A percentile compares a stretch with the other conserved stretches of the same genome.
Conservation (phyloP, 92 coral and sea anemone genomes). For the Palythoa grandis region DNA sequence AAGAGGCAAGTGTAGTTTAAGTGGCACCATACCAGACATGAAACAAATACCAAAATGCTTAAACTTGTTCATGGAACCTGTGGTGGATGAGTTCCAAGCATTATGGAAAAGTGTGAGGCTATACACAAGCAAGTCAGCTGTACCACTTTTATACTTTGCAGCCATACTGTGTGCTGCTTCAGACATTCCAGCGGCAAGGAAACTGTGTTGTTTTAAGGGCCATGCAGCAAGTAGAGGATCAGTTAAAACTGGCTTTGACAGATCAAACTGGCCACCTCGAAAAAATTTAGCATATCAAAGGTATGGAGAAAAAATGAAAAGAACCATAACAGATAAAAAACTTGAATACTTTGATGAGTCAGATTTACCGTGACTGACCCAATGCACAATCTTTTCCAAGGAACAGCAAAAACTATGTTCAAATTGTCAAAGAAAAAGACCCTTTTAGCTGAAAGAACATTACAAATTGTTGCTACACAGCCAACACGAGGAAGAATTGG, state of each 20-base stretch:
- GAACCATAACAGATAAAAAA: constrained; percentile 42
- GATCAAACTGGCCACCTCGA: constrained; percentile 46
- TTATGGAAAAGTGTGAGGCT: constrained; percentile 52
- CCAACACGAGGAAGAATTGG: constrained; percentile 71
- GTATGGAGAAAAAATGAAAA: constrained; percentile 41
- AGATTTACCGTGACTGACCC: constrained; percentile 49
- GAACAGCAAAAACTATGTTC: constrained; percentile 66
- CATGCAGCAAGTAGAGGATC: constrained; percentile 52
- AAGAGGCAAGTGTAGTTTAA: constrained; percentile 59
- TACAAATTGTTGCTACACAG: constrained; percentile 56
- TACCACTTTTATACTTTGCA: constrained; percentile 50
- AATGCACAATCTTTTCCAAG: constrained; percentile 46
- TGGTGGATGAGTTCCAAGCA: constrained; percentile 52
- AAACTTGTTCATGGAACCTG: constrained; percentile 54
- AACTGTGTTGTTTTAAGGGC: constrained; percentile 58
- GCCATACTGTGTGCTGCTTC: constrained; percentile 53
- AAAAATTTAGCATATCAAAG: constrained; percentile 32
- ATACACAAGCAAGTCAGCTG: constrained; percentile 32
- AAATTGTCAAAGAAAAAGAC: constrained; percentile 60
- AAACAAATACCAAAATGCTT: constrained; percentile 51
- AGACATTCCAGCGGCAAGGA: constrained; percentile 60
- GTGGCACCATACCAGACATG: constrained; percentile 59
- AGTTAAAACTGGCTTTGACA: constrained; percentile 50
- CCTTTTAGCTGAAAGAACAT: constrained; percentile 42
- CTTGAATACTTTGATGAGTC: constrained; percentile 57